phyloP scores from a whole-genome alignment of 2,888 invertebrate genomes.

The Beris morrisii region DNA sequence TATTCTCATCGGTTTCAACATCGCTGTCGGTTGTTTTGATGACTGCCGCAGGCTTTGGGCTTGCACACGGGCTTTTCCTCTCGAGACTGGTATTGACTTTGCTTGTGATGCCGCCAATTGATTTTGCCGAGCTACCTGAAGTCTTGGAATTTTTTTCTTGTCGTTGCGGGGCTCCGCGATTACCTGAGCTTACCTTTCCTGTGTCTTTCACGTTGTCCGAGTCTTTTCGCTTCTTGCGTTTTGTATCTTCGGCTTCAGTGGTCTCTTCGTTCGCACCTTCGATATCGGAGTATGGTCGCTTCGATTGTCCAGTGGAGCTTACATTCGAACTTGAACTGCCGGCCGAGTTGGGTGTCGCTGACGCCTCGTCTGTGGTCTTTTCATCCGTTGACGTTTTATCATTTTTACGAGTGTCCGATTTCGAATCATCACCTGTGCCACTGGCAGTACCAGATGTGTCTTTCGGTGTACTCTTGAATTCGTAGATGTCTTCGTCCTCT shows the following conservation, averaged over 20 bases:
- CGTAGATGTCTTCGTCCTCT: constrained; percentile 43
- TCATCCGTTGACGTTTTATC: constrained; percentile 40
- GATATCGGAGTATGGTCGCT: constrained; percentile 53
- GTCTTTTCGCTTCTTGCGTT: constrained; percentile 77
- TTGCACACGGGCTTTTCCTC: constrained; percentile 70
- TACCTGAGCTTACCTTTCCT: constrained; percentile 50
- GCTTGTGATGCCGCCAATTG: constrained; percentile 50
- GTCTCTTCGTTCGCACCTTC: constrained; percentile 62
- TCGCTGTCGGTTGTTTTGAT: constrained; percentile 56
- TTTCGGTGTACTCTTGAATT: constrained; percentile 45
- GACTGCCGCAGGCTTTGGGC: constrained; percentile 59
- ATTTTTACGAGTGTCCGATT: constrained; percentile 40
- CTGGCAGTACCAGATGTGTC: constrained; percentile 31
- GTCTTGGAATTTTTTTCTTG: constrained; percentile 59
- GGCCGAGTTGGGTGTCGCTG: constrained; percentile 14
- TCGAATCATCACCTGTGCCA: constrained; percentile 40
- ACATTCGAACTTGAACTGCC: constrained; percentile 20
- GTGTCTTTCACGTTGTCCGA: constrained; percentile 63
- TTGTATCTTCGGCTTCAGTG: constrained; percentile 67
- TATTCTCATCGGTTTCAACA: constrained; percentile 63
- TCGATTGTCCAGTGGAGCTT: constrained; percentile 35
- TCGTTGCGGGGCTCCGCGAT: constrained; percentile 45
- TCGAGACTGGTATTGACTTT: constrained; percentile 57
- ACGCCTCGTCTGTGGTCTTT: constrained; percentile 40
- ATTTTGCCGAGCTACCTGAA: constrained; percentile 61